These are phyloP conservation scores for Drosophila varians DNA, from an alignment of 1,140 invertebrate genomes.

Conservation along the genomic window DNA sequence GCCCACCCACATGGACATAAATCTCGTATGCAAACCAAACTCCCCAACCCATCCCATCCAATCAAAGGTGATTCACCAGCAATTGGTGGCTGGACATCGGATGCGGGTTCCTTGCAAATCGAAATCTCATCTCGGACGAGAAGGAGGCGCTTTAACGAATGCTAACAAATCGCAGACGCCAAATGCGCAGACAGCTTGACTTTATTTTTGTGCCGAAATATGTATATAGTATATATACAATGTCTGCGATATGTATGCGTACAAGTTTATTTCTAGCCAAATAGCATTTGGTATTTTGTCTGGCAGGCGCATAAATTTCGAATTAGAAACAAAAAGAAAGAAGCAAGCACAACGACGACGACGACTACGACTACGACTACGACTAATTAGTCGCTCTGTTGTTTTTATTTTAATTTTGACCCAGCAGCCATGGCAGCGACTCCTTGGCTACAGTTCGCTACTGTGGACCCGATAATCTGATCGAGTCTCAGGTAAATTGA, in stretches of 20 bases:
- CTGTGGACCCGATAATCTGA: conserved; percentile 24
- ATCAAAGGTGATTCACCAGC: conserved; percentile 29
- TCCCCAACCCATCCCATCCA: conserved; percentile 4
- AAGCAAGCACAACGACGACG: conserved; percentile 22
- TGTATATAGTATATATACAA: conserved; percentile 38
- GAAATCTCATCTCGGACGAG: not conserved
- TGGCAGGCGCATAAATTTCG: conserved; percentile 68
- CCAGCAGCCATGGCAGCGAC: conserved; percentile 34
- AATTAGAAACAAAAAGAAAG: conserved; percentile 52
- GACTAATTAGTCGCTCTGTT: conserved; percentile 69
- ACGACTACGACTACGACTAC: conserved; percentile 28
- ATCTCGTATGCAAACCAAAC: conserved; percentile 42
- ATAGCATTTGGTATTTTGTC: conserved; percentile 70
- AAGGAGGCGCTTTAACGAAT: conserved; percentile 11
- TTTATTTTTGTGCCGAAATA: conserved; percentile 54
- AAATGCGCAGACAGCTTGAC: conserved; percentile 60
- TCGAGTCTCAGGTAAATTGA: conserved; percentile 23
- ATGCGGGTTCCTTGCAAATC: not conserved
- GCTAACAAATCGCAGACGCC: conserved; percentile 62
- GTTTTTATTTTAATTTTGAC: conserved; percentile 63
- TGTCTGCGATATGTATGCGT: conserved; percentile 25
- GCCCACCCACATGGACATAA: conserved; percentile 53
- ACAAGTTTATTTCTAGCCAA: conserved; percentile 64
- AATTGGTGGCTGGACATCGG: conserved; percentile 22
- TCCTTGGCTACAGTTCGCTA: conserved; percentile 21